Conservation (phyloP, 1,140 invertebrate species). For the Drosophila kurseongensis region DNA sequence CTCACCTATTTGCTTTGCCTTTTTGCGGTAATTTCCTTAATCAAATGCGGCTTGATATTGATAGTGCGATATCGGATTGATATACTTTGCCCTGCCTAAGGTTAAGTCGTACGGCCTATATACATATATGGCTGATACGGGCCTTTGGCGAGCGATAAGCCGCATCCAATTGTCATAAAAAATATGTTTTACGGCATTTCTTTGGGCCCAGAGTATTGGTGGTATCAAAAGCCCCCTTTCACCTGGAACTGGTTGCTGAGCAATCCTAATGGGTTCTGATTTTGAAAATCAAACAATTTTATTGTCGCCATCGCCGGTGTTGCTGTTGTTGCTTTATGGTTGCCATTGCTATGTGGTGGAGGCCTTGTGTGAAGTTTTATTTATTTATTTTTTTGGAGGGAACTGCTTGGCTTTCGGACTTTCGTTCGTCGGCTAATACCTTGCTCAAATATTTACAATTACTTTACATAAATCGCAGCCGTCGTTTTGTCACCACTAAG, state of each 20-base stretch:
- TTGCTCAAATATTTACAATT: slow-evolving; percentile 71
- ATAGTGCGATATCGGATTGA: slow-evolving; percentile 39
- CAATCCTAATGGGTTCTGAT: slow-evolving; percentile 75
- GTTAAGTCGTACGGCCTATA: slow-evolving; percentile 21
- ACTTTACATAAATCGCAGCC: slow-evolving; percentile 63
- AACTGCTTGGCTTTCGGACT: slow-evolving; percentile 16
- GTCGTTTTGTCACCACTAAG: not conserved
- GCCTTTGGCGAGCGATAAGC: slow-evolving; percentile 31
- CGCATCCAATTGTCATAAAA: slow-evolving; percentile 37
- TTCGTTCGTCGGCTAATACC: slow-evolving; percentile 39
- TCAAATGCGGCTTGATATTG: slow-evolving; percentile 32
- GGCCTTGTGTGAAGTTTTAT: slow-evolving; percentile 51
- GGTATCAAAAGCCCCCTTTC: slow-evolving; percentile 3
- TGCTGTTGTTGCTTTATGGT: slow-evolving; percentile 52
- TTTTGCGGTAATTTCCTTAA: slow-evolving; percentile 24
- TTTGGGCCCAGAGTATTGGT: slow-evolving; percentile 10
- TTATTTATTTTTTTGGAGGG: not conserved
- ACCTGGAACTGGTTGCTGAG: slow-evolving; percentile 26
- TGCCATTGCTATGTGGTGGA: slow-evolving; percentile 43
- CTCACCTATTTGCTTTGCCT: not conserved
- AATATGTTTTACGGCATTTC: slow-evolving; percentile 25
- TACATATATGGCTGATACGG: slow-evolving; percentile 3
- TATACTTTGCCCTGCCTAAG: slow-evolving; percentile 25
- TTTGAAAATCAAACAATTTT: slow-evolving; percentile 77
- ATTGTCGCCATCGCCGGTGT: slow-evolving; percentile 53